Conservation (phyloP, 2,113 vertebrate genomes). For the Myiozetetes cayanensis region DNA sequence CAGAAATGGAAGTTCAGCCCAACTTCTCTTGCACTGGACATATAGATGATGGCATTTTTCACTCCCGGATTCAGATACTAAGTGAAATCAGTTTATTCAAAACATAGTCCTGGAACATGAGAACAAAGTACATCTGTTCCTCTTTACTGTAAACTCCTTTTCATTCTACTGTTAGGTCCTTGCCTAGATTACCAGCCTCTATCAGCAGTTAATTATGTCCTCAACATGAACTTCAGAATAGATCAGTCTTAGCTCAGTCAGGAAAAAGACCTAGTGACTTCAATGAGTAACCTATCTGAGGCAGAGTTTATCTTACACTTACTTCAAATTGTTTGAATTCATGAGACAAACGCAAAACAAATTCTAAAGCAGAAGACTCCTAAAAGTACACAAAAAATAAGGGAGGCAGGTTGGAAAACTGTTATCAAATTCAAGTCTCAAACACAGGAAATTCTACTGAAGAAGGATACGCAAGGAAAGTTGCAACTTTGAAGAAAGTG, state of each 20-base stretch:
- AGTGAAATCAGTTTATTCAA: background rate
- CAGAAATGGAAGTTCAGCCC: background rate
- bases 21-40: background rate
- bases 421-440: background rate
- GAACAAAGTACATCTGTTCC: background rate
- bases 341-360: background rate
- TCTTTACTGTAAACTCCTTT: background rate
- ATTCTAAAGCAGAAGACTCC: background rate
- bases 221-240: background rate
- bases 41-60: background rate
- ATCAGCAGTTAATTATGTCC: background rate
- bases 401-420: background rate
- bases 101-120: background rate
- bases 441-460: background rate
- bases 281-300: background rate
- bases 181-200: background rate
- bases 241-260: background rate
- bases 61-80: background rate
- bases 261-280: background rate
- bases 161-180: background rate
- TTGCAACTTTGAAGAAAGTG: background rate
- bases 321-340: background rate
- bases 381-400: background rate
- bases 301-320: background rate
- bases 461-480: background rate